Evolutionary conservation across 1,140 invertebrate species (phyloP).

Genomic region (Centruroides sculpturatus): DNA sequence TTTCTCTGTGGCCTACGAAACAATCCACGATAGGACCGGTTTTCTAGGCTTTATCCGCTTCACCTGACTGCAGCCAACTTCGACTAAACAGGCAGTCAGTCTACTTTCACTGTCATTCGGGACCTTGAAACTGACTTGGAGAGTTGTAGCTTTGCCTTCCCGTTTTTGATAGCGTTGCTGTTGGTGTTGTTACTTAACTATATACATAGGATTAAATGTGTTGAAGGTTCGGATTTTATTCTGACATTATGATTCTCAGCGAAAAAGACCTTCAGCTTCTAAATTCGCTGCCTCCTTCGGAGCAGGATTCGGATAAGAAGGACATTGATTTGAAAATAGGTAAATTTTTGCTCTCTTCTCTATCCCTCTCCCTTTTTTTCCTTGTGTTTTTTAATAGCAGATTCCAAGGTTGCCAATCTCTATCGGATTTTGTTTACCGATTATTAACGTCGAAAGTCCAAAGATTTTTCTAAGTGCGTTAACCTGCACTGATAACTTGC

Average conservation of each 20-base stretch:
- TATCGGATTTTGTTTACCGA: too few species aligned
- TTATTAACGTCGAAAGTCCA: too few species aligned
- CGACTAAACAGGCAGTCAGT: neutral
- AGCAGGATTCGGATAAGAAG: conserved; percentile 12
- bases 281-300: conserved; percentile 10
- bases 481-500: too few species aligned
- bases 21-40: too few species aligned
- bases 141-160: neutral
- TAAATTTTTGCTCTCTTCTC: conserved; percentile 1
- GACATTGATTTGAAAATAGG: conserved; percentile 16
- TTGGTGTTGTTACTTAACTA: neutral
- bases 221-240: neutral
- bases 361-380: neutral
- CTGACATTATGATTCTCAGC: conserved; percentile 18
- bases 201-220: neutral
- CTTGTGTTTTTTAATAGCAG: too few species aligned
- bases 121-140: conserved; percentile 15
- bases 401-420: too few species aligned
- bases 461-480: too few species aligned
- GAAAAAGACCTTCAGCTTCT: conserved; percentile 21
- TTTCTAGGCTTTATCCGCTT: too few species aligned
- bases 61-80: too few species aligned
- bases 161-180: neutral
- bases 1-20: too few species aligned
- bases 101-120: conserved; percentile 17